phyloP scores from a whole-genome alignment of 2,797 vertebrate species.

The Gallirallus australis region DNA sequence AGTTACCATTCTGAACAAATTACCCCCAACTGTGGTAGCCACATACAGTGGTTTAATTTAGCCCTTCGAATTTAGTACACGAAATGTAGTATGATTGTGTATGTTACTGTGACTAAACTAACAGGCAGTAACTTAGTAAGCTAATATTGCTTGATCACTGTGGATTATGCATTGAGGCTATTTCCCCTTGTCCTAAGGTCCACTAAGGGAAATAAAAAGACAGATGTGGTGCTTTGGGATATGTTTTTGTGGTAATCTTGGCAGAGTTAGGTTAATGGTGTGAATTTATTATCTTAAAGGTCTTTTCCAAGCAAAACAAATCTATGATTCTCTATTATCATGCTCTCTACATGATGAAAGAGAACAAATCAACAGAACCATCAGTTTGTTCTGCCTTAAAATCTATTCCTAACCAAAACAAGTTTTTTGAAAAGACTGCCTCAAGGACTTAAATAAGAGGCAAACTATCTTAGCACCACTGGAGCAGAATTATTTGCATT shows the following conservation, averaged over 20 bases:
- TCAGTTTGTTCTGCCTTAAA: not conserved
- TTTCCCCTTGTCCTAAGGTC: too few relatives aligned
- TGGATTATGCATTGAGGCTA: not conserved
- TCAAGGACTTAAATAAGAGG: not conserved
- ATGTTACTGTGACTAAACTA: not conserved
- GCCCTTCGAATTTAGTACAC: not conserved
- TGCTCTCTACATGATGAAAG: not conserved
- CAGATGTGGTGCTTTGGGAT: too few relatives aligned
- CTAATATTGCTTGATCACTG: not conserved
- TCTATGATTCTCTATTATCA: not conserved
- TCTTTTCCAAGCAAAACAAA: too few relatives aligned
- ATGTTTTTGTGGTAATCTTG: too few relatives aligned
- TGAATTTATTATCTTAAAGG: too few relatives aligned
- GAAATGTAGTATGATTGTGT: not conserved
- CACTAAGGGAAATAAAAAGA: too few relatives aligned
- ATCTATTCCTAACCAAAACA: not conserved
- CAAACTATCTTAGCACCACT: not conserved
- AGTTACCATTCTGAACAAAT: not conserved
- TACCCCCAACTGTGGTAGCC: not conserved
- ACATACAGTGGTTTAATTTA: not conserved
- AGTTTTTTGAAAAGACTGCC: not conserved
- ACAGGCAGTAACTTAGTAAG: not conserved
- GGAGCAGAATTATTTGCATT: not conserved
- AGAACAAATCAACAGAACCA: not conserved
- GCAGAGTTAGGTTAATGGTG: too few relatives aligned